Conservation (phyloP, 2,797 vertebrate species). For the Sebastes kiyomatsui region DNA sequence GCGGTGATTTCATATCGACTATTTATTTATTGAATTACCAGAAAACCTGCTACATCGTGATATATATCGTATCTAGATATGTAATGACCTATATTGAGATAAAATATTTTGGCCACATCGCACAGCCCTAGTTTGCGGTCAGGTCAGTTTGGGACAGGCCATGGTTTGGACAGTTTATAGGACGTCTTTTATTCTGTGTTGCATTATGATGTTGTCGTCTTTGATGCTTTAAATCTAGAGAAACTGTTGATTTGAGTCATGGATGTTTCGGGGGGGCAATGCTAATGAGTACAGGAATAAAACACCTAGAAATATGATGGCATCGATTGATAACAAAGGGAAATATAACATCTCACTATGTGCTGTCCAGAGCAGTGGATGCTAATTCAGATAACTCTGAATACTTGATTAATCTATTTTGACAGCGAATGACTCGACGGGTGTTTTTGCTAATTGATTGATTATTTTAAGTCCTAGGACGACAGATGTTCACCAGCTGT, state of each 20-base stretch:
- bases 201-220: neutral
- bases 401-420: neutral
- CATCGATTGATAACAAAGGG: neutral
- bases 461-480: neutral
- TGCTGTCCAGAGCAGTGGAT: neutral
- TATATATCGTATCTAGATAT: no score
- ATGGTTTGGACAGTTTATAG: neutral
- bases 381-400: neutral
- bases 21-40: no score
- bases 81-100: no score
- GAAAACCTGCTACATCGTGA: no score
- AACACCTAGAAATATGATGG: neutral
- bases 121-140: neutral
- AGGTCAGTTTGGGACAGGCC: neutral
- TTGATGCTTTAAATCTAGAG: neutral
- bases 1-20: no score
- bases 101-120: no score
- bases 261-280: neutral
- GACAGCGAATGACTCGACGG: neutral
- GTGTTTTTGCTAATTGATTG: neutral
- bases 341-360: neutral
- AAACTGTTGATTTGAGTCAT: neutral
- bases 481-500: slow-evolving; percentile 29
- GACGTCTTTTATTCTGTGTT: neutral
- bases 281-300: neutral